Evolutionary conservation across 2,888 invertebrate genomes (phyloP).

Genomic region (Protula sp.): DNA sequence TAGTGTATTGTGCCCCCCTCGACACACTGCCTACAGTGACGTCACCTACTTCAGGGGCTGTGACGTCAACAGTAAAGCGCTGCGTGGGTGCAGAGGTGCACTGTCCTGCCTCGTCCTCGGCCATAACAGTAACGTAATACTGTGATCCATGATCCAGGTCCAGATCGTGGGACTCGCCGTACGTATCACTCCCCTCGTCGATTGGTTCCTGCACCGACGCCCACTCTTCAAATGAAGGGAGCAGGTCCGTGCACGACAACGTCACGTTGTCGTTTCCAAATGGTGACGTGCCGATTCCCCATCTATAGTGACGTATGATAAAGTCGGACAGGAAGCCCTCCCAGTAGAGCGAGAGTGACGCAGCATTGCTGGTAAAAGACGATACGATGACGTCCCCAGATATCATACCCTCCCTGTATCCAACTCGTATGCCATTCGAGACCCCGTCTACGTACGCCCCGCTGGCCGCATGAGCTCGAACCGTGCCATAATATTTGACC

Average conservation of each 20-base stretch:
- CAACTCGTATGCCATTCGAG: background rate
- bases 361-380: background rate
- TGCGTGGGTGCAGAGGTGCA: background rate
- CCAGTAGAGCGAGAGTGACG: background rate
- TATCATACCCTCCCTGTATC: background rate
- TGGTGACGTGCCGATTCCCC: background rate
- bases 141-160: background rate
- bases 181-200: background rate
- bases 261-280: background rate
- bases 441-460: background rate
- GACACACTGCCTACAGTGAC: background rate
- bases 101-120: background rate
- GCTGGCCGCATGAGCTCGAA: background rate
- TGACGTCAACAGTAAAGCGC: background rate
- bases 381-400: background rate
- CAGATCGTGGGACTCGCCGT: background rate
- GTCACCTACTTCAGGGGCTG: background rate
- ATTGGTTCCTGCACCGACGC: background rate
- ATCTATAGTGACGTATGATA: background rate
- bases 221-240: background rate
- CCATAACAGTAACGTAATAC: background rate
- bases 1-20: background rate
- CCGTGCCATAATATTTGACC: slow-evolving; percentile 1
- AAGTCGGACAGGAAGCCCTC: background rate
- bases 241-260: background rate